phyloP scores from a whole-genome alignment of 2,888 invertebrate genomes.

The Agriopis marginaria region DNA sequence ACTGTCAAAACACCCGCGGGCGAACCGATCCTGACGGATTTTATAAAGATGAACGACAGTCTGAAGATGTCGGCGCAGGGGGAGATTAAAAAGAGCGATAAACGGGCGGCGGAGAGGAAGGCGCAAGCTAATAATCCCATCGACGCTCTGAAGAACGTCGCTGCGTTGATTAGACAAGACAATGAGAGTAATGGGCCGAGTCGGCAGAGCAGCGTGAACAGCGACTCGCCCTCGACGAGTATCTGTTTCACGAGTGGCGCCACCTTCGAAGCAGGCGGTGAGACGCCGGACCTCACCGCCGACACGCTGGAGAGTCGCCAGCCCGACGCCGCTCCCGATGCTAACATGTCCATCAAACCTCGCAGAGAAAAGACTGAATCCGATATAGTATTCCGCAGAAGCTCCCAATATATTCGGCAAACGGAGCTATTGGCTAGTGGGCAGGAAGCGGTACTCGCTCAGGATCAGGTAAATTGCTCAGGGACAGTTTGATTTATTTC shows the following conservation, averaged over 20 bases:
- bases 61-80: slow-evolving; percentile 78
- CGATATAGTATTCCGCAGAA: slow-evolving; percentile 91
- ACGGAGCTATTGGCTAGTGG: slow-evolving; percentile 77
- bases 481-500: slow-evolving; percentile 79
- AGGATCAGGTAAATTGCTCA: slow-evolving; percentile 83
- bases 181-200: slow-evolving; percentile 70
- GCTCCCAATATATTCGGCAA: slow-evolving; percentile 79
- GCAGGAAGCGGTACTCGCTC: slow-evolving; percentile 86
- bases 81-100: slow-evolving; percentile 70
- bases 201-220: slow-evolving; percentile 76
- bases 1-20: slow-evolving; percentile 80
- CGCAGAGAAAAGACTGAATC: slow-evolving; percentile 96
- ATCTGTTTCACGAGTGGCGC: slow-evolving; percentile 70
- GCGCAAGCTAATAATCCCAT: slow-evolving; percentile 68
- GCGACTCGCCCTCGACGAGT: slow-evolving; percentile 79
- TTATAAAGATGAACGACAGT: slow-evolving; percentile 86
- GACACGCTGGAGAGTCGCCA: slow-evolving; percentile 67
- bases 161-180: slow-evolving; percentile 76
- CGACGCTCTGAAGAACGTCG: slow-evolving; percentile 78
- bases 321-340: slow-evolving; percentile 49
- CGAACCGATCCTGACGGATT: slow-evolving; percentile 91
- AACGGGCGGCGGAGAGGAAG: slow-evolving; percentile 64
- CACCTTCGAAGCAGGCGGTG: slow-evolving; percentile 70
- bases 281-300: slow-evolving; percentile 70
- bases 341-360: slow-evolving; percentile 82